Evolutionary conservation across 2,888 invertebrate genomes (phyloP), one percentile per base, ranked within the genome.

Genomic region (Cenopis cana): DNA sequence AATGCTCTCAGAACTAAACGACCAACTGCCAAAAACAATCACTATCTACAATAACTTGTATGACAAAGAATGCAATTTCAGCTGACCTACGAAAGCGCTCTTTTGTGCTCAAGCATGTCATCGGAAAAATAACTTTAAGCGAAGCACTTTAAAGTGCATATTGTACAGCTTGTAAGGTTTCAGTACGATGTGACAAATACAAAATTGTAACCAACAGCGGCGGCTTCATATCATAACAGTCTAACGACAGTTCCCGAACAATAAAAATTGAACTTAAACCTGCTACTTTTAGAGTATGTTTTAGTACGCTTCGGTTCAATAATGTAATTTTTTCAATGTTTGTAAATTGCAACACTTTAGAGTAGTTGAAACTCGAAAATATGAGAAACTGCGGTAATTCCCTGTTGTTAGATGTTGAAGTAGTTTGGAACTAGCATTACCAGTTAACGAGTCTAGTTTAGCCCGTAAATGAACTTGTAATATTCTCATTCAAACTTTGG

Each of bases 111-210:
- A 17, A 52, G n/a, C 49, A 10, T n/a, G 52, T 46, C 56, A 24
- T 36, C 50, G 24, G 36, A 66, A 67, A 56, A 24, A n/a, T 9
- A 20, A 49, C 49, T 18, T 4, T 55, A 56, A 54, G 18, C 11
- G 11, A 1, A 46, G 0, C 1, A 1, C 0, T 10, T 5, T 8
- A 76, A 55, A 76, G 75, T 71, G 76, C 74, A 20, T 29, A 76
- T 73, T 78, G 60, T 65, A 73, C 64, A 54, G 54, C 33, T 57
- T 68, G 68, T 65, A 74, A 79, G 69, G 79, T 79, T 75, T 77
- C 77, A 68, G 68, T 79, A 76, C 78, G 71, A 77, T 79, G 82
- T 79, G 82, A 86, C 82, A 86, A n/a, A 81, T 81, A 84, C 80
- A 85, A 82, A 71, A 83, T 82, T 81, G 85, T 82, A 81, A 83